Percentiles rank a stretch among this genome's conserved stretches.
These are phyloP conservation scores for Trichoplusia ni DNA, from an alignment of 1,140 invertebrate species.

Conservation along the genomic window DNA sequence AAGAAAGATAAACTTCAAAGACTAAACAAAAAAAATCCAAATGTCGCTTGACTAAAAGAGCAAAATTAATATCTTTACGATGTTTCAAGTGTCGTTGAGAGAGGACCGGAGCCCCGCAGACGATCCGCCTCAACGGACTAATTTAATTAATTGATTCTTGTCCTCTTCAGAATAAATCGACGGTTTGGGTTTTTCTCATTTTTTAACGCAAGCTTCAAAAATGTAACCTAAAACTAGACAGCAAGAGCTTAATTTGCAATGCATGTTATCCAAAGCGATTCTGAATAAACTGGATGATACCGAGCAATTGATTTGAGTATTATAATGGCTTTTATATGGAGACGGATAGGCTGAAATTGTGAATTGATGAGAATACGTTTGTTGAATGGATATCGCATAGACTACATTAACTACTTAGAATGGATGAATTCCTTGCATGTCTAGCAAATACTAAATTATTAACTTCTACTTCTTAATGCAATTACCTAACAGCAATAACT, in stretches of 20 bases:
- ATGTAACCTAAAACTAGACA: not conserved
- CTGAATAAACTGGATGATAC: conserved; percentile 29
- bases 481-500: not conserved
- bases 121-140: conserved; percentile 61
- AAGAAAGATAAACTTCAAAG: not conserved
- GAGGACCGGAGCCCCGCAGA: conserved; percentile 44
- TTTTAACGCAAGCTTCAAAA: conserved; percentile 1
- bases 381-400: not conserved
- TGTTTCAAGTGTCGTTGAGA: not conserved
- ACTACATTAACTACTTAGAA: not conserved
- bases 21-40: not conserved
- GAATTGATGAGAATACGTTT: conserved; percentile 20
- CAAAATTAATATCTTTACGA: conserved; percentile 23
- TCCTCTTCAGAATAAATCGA: conserved; percentile 45
- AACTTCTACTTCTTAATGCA: too few species aligned
- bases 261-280: not conserved
- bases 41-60: conserved; percentile 10
- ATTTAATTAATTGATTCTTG: conserved; percentile 68
- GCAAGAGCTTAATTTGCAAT: conserved; percentile 14
- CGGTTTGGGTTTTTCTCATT: conserved; percentile 22
- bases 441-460: too few species aligned
- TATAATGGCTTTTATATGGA: conserved; percentile 38
- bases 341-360: conserved; percentile 20
- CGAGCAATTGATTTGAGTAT: conserved; percentile 40
- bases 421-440: too few species aligned